A percentile compares a stretch with the other conserved stretches of the same genome.
These are phyloP conservation scores for Pavo muticus DNA, from an alignment of 2,113 vertebrate genomes.

Conservation along the genomic window DNA sequence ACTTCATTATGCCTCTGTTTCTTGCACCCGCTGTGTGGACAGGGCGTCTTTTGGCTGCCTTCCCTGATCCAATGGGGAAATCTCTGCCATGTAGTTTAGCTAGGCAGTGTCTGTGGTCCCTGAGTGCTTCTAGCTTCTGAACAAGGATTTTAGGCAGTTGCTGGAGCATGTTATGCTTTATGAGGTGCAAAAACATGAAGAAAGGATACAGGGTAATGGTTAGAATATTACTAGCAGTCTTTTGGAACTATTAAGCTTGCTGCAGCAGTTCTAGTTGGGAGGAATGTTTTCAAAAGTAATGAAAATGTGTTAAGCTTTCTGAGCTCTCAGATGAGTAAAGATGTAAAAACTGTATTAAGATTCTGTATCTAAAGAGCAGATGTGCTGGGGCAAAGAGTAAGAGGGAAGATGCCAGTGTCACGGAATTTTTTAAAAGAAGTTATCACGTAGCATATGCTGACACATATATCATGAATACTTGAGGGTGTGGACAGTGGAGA, in stretches of 20 bases:
- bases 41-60: background rate
- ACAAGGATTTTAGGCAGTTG: background rate
- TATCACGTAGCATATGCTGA: background rate
- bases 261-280: background rate
- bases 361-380: background rate
- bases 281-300: background rate
- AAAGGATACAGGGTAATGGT: background rate
- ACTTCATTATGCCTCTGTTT: background rate
- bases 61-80: background rate
- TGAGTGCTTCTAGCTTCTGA: background rate
- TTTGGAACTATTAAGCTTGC: background rate
- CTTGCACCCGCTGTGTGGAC: background rate
- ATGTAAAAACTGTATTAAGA: background rate
- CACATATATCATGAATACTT: background rate
- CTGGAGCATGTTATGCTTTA: background rate
- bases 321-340: background rate
- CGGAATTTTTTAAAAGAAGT: background rate
- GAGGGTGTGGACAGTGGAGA: conserved; percentile 46
- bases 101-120: background rate
- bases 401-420: background rate
- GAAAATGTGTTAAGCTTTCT: background rate
- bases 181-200: background rate
- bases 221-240: background rate
- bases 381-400: background rate
- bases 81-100: background rate